Percentiles rank a stretch among this genome's conserved stretches.
Conservation (phyloP, 2,888 invertebrate species). For the Diadegma fenestrale region DNA sequence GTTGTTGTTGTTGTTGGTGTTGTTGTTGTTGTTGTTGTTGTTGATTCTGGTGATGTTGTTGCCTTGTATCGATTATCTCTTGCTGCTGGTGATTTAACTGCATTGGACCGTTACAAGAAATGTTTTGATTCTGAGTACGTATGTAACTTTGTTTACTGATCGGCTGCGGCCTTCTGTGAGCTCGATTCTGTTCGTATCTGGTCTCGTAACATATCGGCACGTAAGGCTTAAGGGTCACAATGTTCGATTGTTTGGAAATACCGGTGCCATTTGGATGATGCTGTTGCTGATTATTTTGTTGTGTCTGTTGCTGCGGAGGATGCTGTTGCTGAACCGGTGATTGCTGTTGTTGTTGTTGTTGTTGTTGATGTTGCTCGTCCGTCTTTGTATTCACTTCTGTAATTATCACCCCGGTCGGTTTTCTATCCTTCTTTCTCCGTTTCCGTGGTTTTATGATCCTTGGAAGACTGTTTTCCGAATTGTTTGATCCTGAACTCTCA, state of each 20-base stretch:
- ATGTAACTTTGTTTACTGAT: slow-evolving; percentile 78
- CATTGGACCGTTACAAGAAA: slow-evolving; percentile 72
- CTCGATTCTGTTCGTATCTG: slow-evolving; percentile 76
- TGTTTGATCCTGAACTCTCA: slow-evolving; percentile 89
- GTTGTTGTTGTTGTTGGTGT: slow-evolving; percentile 81
- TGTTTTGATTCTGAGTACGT: slow-evolving; percentile 75
- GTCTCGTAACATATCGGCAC: slow-evolving; percentile 83
- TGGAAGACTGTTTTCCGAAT: slow-evolving; percentile 92
- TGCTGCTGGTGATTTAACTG: slow-evolving; percentile 82
- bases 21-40: slow-evolving; percentile 77
- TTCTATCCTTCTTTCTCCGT: slow-evolving; percentile 95
- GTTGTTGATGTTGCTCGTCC: slow-evolving; percentile 72
- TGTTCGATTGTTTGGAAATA: slow-evolving; percentile 76
- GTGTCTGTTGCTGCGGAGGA: slow-evolving; percentile 64
- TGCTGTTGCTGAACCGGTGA: slow-evolving; percentile 63
- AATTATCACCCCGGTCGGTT: slow-evolving; percentile 85
- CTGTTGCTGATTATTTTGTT: slow-evolving; percentile 68
- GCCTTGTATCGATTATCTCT: slow-evolving; percentile 86
- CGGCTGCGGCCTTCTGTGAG: slow-evolving; percentile 77
- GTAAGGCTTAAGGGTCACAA: slow-evolving; percentile 85
- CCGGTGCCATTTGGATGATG: slow-evolving; percentile 65
- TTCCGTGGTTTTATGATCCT: slow-evolving; percentile 96
- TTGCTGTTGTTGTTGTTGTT: slow-evolving; percentile 65
- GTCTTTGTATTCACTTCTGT: slow-evolving; percentile 75
- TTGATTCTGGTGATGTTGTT: slow-evolving; percentile 82